Evolutionary conservation across 2,113 vertebrate species (phyloP).

Genomic region (Myanophis thanlyinensis): DNA sequence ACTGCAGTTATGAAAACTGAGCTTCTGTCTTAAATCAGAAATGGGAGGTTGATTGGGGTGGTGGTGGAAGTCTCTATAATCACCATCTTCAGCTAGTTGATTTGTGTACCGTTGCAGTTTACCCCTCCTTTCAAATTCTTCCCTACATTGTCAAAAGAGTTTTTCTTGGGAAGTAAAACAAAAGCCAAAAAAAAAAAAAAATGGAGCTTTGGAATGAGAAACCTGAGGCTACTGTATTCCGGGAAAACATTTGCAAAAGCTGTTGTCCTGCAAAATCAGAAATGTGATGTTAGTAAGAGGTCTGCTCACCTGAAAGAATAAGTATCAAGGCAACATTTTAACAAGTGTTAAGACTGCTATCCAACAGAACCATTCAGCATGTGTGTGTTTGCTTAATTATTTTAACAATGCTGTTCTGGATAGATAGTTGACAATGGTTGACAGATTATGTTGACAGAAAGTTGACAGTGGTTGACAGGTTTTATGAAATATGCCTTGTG

Average conservation of each 20-base stretch:
- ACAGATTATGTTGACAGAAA: neutral
- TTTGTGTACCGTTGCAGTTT: neutral
- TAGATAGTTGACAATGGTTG: neutral
- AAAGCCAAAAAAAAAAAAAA: neutral
- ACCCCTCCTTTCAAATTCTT: neutral
- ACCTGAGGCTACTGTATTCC: neutral
- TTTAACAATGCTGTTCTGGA: neutral
- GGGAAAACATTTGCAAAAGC: neutral
- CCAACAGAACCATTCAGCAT: neutral
- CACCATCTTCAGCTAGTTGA: neutral
- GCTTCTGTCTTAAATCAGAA: neutral
- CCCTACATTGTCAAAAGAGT: neutral
- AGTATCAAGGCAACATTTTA: neutral
- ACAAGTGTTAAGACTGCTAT: neutral
- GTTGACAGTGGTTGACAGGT: neutral
- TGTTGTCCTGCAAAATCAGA: neutral
- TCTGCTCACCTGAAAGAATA: neutral
- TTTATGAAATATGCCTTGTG: neutral
- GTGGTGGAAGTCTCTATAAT: too few relatives aligned
- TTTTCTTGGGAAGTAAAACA: neutral
- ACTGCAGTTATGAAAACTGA: neutral
- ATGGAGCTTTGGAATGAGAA: neutral
- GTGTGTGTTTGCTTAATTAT: neutral
- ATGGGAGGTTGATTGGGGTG: neutral
- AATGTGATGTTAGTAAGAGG: neutral